Conservation (phyloP, 2,797 vertebrate species). For the Urosaurus nigricauda region DNA sequence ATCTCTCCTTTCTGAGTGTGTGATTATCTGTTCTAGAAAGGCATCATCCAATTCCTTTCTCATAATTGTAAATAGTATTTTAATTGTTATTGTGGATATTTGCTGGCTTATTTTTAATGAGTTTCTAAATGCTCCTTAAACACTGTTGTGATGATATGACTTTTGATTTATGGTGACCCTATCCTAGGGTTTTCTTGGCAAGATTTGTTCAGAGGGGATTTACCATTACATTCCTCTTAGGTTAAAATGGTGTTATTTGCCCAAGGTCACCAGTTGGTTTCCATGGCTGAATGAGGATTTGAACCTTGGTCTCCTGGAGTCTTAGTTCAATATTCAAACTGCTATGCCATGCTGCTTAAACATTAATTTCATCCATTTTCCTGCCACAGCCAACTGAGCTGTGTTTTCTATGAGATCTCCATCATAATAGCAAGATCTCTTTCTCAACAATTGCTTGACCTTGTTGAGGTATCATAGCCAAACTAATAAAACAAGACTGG, state of each 20-base stretch:
- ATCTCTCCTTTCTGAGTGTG: no score
- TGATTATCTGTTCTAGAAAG: no score
- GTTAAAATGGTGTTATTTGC: no score
- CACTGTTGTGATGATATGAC: no score
- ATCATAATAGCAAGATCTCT: background rate
- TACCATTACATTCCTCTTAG: no score
- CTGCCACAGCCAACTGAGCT: background rate
- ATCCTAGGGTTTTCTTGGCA: no score
- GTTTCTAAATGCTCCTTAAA: background rate
- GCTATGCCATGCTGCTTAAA: background rate
- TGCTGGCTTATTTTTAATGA: background rate
- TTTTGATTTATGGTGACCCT: no score
- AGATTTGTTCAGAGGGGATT: no score
- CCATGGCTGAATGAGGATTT: no score
- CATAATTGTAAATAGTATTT: background rate
- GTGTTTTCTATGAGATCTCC: background rate
- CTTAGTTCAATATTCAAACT: background rate
- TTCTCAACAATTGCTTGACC: background rate
- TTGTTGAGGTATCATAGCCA: background rate
- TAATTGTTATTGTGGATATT: background rate
- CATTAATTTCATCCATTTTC: background rate
- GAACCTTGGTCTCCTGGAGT: no score
- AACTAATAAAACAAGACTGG: background rate
- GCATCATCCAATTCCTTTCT: no score
- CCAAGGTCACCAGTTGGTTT: no score